A percentile compares a stretch with the other conserved stretches of the same genome.
phyloP scores from a whole-genome alignment of 1,140 invertebrate species.

The Rhysida immarginata region DNA sequence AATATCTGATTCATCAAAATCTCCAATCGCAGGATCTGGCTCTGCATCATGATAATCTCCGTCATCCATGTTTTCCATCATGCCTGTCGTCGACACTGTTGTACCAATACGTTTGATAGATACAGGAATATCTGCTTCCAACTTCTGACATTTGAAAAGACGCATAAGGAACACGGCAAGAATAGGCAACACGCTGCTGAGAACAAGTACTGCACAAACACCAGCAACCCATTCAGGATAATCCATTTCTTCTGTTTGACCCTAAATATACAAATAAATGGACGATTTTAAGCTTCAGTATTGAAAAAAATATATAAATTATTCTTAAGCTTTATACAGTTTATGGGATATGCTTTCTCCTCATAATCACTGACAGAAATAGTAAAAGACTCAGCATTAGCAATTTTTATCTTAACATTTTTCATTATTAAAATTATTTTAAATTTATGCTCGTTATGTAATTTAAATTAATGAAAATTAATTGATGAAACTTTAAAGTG shows the following conservation, averaged over 20 bases:
- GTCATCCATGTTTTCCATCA: constrained; percentile 72
- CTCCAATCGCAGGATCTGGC: not conserved
- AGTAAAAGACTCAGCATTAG: too few relatives aligned
- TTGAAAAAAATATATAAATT: too few relatives aligned
- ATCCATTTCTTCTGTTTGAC: constrained; percentile 42
- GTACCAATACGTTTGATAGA: constrained; percentile 75
- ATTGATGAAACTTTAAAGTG: too few relatives aligned
- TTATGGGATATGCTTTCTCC: too few relatives aligned
- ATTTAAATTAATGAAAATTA: too few relatives aligned
- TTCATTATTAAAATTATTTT: too few relatives aligned
- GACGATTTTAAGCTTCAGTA: too few relatives aligned
- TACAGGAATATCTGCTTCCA: constrained; percentile 70
- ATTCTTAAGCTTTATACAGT: too few relatives aligned
- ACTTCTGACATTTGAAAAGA: constrained; percentile 62
- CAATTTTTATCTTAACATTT: too few relatives aligned
- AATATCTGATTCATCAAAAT: not conserved
- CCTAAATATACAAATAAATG: too few relatives aligned
- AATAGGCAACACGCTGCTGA: constrained; percentile 65
- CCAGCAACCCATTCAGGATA: constrained; percentile 76
- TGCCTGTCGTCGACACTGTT: constrained; percentile 78
- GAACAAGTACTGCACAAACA: constrained; percentile 57
- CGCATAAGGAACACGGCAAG: constrained; percentile 63
- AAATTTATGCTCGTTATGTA: too few relatives aligned
- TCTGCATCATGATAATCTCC: not conserved
- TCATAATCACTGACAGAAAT: too few relatives aligned